phyloP scores from a whole-genome alignment of 2,113 vertebrate species.

The Chloroceryle aenea region DNA sequence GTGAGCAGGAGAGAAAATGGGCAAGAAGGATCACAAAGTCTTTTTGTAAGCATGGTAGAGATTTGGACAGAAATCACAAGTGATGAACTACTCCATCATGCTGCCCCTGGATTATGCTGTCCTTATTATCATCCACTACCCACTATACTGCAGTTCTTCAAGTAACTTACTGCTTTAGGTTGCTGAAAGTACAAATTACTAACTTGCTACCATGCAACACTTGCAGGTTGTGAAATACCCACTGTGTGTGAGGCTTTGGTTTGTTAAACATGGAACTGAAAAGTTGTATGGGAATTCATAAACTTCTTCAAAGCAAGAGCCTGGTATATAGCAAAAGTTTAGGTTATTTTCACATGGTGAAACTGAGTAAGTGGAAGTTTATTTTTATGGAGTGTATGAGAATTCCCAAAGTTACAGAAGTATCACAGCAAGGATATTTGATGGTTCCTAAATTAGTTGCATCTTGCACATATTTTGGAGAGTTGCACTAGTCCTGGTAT shows the following conservation, averaged over 20 bases:
- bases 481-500: background rate
- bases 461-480: background rate
- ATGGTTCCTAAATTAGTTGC: background rate
- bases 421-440: background rate
- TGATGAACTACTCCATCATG: background rate
- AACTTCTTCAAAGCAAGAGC: background rate
- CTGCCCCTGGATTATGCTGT: background rate
- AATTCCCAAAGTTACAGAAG: background rate
- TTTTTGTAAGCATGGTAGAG: background rate
- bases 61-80: background rate
- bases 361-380: background rate
- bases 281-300: background rate
- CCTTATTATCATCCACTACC: background rate
- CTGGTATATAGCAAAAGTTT: background rate
- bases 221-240: background rate
- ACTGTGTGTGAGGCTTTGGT: fast-evolving
- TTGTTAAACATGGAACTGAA: background rate
- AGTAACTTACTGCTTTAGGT: background rate
- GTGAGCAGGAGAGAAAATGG: background rate
- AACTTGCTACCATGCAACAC: background rate
- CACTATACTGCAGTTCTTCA: background rate
- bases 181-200: background rate
- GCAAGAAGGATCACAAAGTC: background rate
- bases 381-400: background rate
- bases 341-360: background rate